A percentile compares a stretch with the other conserved stretches of the same genome.
Conservation (phyloP, 2,113 vertebrate genomes). For the Protomyctophum bolini region DNA sequence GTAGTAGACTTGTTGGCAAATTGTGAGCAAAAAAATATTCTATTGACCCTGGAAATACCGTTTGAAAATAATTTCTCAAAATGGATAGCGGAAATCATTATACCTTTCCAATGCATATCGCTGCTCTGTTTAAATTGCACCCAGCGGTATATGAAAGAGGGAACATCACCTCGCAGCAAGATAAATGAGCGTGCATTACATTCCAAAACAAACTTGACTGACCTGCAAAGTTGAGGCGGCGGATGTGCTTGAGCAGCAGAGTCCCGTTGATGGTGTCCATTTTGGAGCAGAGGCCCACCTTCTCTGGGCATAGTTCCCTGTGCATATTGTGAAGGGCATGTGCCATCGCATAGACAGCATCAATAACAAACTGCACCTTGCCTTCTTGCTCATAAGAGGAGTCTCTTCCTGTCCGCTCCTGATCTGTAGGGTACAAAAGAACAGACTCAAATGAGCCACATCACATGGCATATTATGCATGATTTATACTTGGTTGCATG, state of each 20-base stretch:
- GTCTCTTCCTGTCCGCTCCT: slow-evolving; percentile 94
- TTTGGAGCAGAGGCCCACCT: slow-evolving; percentile 88
- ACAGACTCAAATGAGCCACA: slow-evolving; percentile 11
- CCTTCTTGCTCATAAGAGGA: slow-evolving; percentile 94
- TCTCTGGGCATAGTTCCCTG: slow-evolving; percentile 89
- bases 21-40: neutral
- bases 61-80: neutral
- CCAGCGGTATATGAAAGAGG: neutral
- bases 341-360: slow-evolving; percentile 95
- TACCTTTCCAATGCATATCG: neutral
- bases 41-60: neutral
- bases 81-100: neutral
- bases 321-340: slow-evolving; percentile 96
- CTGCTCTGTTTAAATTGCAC: neutral
- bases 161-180: neutral
- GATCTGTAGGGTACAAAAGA: slow-evolving; percentile 78
- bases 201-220: slow-evolving; percentile 37
- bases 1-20: neutral
- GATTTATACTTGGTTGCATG: neutral
- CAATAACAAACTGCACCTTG: slow-evolving; percentile 97
- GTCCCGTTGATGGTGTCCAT: slow-evolving; percentile 94
- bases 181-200: neutral
- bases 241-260: slow-evolving; percentile 94
- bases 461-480: neutral
- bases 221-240: slow-evolving; percentile 95